Conservation (phyloP, 2,113 vertebrate genomes). For the Haemorhous mexicanus region DNA sequence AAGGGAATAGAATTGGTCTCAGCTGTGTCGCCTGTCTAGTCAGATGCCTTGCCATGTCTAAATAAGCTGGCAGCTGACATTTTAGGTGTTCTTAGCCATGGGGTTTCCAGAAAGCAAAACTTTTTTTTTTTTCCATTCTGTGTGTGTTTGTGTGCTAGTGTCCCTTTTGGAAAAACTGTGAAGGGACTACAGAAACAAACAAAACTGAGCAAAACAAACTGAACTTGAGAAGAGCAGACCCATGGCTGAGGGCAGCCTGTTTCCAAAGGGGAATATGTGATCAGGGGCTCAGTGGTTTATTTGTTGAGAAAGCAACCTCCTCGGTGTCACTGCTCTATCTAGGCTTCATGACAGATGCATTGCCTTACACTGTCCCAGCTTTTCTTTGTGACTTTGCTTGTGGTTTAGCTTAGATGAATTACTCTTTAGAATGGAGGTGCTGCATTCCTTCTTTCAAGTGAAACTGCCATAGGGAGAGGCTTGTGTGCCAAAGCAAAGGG, state of each 20-base stretch:
- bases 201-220: constrained; percentile 10
- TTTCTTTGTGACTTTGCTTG: not conserved
- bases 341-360: not conserved
- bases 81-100: not conserved
- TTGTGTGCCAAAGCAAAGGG: not conserved
- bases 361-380: not conserved
- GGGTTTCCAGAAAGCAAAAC: constrained; percentile 19
- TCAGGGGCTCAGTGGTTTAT: not conserved
- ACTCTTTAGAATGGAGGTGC: not conserved
- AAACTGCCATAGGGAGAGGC: not conserved
- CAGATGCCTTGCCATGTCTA: not conserved
- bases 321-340: not conserved
- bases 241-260: not conserved
- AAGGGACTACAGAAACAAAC: constrained; percentile 3
- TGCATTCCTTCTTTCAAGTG: not conserved
- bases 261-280: not conserved
- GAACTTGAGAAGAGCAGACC: not conserved
- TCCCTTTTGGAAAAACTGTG: not conserved
- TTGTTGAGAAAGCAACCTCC: not conserved
- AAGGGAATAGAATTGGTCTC: constrained; percentile 3
- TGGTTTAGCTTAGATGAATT: not conserved
- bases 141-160: not conserved
- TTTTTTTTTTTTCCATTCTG: not conserved
- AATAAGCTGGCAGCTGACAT: constrained; percentile 45
- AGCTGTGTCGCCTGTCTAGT: not conserved